Evolutionary conservation across 2,113 vertebrate genomes (phyloP).

Genomic region (Thalassoma bifasciatum): DNA sequence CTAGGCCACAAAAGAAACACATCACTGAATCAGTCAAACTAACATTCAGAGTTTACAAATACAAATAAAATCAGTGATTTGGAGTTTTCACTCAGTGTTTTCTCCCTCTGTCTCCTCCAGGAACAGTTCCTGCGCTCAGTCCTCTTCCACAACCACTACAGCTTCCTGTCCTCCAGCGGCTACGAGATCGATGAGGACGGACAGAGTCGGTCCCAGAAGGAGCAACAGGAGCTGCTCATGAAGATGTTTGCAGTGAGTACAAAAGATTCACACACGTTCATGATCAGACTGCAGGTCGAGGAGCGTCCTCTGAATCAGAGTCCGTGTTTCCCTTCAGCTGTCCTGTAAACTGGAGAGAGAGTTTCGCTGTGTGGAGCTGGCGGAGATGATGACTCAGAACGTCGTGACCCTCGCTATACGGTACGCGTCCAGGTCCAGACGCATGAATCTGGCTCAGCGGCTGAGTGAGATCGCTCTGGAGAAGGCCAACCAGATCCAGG

Average conservation of each 20-base stretch:
- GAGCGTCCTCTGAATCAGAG: not conserved
- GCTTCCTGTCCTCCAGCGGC: conserved; percentile 89
- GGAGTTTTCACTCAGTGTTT: not conserved
- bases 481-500: conserved; percentile 83
- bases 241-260: conserved; percentile 97
- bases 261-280: not conserved
- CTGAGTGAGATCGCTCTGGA: conserved; percentile 91
- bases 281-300: not conserved
- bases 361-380: conserved; percentile 94
- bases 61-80: too few relatives aligned
- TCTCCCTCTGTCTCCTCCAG: conserved; percentile 72
- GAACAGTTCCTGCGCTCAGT: conserved; percentile 95
- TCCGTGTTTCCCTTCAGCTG: conserved; percentile 79
- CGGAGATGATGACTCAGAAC: conserved; percentile 91
- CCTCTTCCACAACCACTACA: conserved; percentile 89
- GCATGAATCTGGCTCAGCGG: conserved; percentile 89
- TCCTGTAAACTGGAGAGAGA: conserved; percentile 95
- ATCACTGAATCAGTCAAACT: too few relatives aligned
- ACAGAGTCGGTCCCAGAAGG: conserved; percentile 85
- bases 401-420: conserved; percentile 91
- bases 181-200: conserved; percentile 88
- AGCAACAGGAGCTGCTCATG: conserved; percentile 95
- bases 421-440: conserved; percentile 92
- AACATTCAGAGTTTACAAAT: too few relatives aligned
- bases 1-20: too few relatives aligned